Evolutionary conservation across 2,797 vertebrate species (phyloP).

Genomic region (Australoheros facetus): DNA sequence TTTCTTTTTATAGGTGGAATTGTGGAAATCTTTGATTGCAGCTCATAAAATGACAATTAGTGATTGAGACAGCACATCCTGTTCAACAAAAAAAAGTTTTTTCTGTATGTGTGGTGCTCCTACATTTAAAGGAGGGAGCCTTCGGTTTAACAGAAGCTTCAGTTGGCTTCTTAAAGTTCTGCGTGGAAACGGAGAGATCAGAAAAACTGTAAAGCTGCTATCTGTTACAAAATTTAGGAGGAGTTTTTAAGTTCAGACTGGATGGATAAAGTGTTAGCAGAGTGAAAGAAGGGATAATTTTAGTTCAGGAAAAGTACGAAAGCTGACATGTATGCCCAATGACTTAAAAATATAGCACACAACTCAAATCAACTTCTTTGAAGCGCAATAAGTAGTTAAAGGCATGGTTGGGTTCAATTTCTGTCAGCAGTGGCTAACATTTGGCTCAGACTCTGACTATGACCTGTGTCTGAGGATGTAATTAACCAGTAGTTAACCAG

Average conservation of each 20-base stretch:
- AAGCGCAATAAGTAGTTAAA: slow-evolving; percentile 18
- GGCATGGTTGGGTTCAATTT: slow-evolving; percentile 27
- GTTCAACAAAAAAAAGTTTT: not conserved
- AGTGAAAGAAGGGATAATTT: not conserved
- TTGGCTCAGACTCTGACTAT: slow-evolving; percentile 28
- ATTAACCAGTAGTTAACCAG: slow-evolving; percentile 68
- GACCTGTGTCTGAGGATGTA: slow-evolving; percentile 58
- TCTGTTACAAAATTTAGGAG: not conserved
- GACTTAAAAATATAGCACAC: not conserved
- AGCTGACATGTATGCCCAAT: not conserved
- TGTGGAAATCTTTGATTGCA: not conserved
- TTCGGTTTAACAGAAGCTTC: not conserved
- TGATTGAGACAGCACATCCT: not conserved
- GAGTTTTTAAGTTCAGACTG: not conserved
- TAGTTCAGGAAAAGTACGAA: not conserved
- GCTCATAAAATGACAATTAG: not conserved
- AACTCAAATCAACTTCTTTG: slow-evolving; percentile 3
- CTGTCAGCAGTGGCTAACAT: slow-evolving; percentile 35
- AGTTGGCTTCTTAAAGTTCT: not conserved
- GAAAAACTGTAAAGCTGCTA: not conserved
- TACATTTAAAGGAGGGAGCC: not conserved
- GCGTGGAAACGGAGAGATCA: not conserved
- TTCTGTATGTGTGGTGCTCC: not conserved
- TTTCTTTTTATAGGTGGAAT: not conserved
- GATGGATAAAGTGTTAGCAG: not conserved